Percentiles rank a stretch among this genome's conserved stretches.
phyloP scores from a whole-genome alignment of 1,140 invertebrate species.

The Trypoxylus dichotomus region DNA sequence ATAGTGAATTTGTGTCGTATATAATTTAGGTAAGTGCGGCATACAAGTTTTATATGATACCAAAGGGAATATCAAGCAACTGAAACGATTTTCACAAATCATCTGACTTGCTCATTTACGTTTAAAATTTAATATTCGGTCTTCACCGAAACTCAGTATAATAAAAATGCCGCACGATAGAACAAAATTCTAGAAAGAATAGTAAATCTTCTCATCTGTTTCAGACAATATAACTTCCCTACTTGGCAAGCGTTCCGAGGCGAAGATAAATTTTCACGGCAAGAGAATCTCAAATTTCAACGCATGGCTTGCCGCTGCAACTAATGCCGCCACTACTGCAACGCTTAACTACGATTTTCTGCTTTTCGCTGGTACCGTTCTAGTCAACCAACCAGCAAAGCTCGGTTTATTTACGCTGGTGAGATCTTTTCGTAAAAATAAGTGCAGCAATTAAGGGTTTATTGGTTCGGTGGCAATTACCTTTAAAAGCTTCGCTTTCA shows the following conservation, averaged over 20 bases:
- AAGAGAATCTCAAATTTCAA: slow-evolving; percentile 3
- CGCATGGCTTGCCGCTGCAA: background rate
- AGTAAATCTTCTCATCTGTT: slow-evolving; percentile 27
- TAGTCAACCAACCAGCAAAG: background rate
- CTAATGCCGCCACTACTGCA: background rate
- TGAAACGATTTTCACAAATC: too few species aligned
- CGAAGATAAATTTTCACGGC: slow-evolving; percentile 6
- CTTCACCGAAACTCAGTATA: background rate
- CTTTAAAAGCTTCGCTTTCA: background rate
- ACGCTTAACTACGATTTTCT: background rate
- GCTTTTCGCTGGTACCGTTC: background rate
- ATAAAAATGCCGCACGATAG: background rate
- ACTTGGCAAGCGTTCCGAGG: slow-evolving; percentile 1
- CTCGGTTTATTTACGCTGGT: background rate
- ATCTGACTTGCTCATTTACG: too few species aligned
- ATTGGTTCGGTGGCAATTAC: background rate
- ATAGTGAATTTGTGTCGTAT: too few species aligned
- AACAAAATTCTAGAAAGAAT: background rate
- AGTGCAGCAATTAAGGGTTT: background rate
- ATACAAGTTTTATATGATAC: too few species aligned
- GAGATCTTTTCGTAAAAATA: background rate
- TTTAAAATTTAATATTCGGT: too few species aligned
- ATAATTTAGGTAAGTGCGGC: too few species aligned
- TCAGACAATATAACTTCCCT: slow-evolving; percentile 23
- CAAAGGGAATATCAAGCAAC: too few species aligned